These are phyloP conservation scores for Microctonus brassicae DNA, from an alignment of 2,888 invertebrate species.

Conservation along the genomic window DNA sequence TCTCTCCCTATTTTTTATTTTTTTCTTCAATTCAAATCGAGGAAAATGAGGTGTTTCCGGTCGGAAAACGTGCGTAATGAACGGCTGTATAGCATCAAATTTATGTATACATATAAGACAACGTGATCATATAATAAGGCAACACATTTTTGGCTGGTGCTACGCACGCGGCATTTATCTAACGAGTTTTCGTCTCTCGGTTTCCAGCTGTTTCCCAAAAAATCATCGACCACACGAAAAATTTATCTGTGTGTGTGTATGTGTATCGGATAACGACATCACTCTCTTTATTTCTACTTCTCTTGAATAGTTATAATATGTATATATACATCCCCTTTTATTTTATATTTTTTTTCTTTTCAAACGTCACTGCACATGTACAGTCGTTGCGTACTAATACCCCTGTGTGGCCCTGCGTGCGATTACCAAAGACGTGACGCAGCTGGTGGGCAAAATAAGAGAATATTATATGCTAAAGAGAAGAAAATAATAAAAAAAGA, in stretches of 20 bases:
- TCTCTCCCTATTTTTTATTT: neutral
- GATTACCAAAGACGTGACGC: slow-evolving; percentile 17
- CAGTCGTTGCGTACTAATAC: slow-evolving; percentile 9
- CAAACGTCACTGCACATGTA: neutral
- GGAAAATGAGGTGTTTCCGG: slow-evolving; percentile 16
- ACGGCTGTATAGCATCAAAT: slow-evolving; percentile 32
- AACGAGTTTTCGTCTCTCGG: slow-evolving; percentile 2
- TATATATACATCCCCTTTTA: neutral
- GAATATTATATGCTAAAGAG: neutral
- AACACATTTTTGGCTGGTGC: neutral
- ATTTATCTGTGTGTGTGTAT: neutral
- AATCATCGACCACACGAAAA: slow-evolving; percentile 20
- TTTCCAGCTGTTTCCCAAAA: slow-evolving; percentile 33
- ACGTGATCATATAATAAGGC: neutral
- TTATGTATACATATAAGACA: slow-evolving; percentile 7
- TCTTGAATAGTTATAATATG: neutral
- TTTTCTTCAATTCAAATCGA: neutral
- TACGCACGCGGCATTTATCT: neutral
- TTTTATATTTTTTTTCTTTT: neutral
- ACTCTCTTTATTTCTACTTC: neutral
- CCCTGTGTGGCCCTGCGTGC: neutral
- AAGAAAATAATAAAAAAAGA: neutral
- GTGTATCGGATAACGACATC: neutral
- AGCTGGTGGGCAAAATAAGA: slow-evolving; percentile 5
- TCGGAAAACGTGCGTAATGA: slow-evolving; percentile 14